A percentile compares a stretch with the other conserved stretches of the same genome.
Evolutionary conservation across 2,888 invertebrate genomes (phyloP).

Genomic region (Platypus cylindrus): DNA sequence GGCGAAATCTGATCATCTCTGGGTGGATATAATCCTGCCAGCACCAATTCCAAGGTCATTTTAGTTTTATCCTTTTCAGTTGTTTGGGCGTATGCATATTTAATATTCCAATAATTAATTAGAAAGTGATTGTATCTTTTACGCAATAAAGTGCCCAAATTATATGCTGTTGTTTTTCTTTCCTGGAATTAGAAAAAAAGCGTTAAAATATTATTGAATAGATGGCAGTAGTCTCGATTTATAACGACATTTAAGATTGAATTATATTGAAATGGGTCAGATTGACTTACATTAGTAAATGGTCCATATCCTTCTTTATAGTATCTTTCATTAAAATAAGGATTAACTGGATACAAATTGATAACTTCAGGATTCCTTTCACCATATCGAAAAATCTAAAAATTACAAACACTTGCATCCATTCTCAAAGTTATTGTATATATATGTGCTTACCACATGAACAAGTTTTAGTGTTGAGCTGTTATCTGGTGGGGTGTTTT

Average conservation of each 20-base stretch:
- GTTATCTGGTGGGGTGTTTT: too few species aligned
- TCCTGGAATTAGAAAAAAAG: not conserved
- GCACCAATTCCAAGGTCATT: slow-evolving; percentile 53
- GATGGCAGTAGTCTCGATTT: too few species aligned
- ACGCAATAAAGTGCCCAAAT: not conserved
- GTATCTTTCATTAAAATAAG: slow-evolving; percentile 31
- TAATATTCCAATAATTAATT: slow-evolving; percentile 40
- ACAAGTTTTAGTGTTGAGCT: slow-evolving; percentile 4
- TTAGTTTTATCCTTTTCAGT: slow-evolving; percentile 58
- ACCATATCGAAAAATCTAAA: slow-evolving; percentile 61
- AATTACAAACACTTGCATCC: slow-evolving; percentile 1
- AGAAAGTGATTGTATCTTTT: slow-evolving; percentile 3
- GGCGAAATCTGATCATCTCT: slow-evolving; percentile 41
- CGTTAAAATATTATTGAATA: too few species aligned
- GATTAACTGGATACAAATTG: slow-evolving; percentile 53
- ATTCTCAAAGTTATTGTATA: not conserved
- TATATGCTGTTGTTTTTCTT: slow-evolving; percentile 2
- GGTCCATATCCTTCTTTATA: slow-evolving; percentile 44
- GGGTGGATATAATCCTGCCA: slow-evolving; percentile 58
- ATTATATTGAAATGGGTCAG: too few species aligned
- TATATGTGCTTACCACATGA: slow-evolving; percentile 3
- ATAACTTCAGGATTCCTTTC: slow-evolving; percentile 46
- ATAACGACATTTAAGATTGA: too few species aligned
- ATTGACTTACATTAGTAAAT: slow-evolving; percentile 37
- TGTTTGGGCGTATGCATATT: slow-evolving; percentile 46